phyloP scores from a whole-genome alignment of 1,140 invertebrate genomes.

The Ericerus pela region DNA sequence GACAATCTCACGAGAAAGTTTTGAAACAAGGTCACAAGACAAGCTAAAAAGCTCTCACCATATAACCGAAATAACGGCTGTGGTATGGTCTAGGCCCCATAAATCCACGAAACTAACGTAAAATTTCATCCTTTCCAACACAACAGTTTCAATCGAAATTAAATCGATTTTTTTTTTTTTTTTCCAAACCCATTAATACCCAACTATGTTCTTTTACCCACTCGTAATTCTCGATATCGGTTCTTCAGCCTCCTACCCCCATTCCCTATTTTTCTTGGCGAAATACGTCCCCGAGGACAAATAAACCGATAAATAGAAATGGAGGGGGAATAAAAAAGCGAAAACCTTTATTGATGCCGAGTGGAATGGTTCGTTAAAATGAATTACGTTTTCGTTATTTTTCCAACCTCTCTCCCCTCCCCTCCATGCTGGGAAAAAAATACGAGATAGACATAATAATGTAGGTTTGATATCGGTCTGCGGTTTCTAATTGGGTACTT shows the following conservation, averaged over 20 bases:
- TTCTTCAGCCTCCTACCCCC: background rate
- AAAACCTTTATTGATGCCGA: background rate
- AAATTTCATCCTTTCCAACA: background rate
- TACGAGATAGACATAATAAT: slow-evolving; percentile 2
- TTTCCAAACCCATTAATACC: no score
- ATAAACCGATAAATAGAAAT: slow-evolving; percentile 1
- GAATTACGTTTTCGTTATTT: background rate
- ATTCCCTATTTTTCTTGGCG: background rate
- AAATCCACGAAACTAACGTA: background rate
- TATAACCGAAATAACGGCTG: no score
- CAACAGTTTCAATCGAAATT: background rate
- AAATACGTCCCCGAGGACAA: background rate
- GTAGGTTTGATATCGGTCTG: background rate
- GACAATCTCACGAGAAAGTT: no score
- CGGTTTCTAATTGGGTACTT: background rate
- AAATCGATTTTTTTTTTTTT: no score
- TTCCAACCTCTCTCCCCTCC: no score
- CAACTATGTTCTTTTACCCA: no score
- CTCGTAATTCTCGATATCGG: no score
- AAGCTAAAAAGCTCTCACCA: no score
- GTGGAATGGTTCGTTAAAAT: background rate
- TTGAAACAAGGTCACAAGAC: no score
- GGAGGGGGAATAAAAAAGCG: background rate
- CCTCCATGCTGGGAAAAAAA: no score
- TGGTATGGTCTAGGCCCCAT: no score